phyloP scores from a whole-genome alignment of 2,888 invertebrate species.

The Hypsopygia costalis region DNA sequence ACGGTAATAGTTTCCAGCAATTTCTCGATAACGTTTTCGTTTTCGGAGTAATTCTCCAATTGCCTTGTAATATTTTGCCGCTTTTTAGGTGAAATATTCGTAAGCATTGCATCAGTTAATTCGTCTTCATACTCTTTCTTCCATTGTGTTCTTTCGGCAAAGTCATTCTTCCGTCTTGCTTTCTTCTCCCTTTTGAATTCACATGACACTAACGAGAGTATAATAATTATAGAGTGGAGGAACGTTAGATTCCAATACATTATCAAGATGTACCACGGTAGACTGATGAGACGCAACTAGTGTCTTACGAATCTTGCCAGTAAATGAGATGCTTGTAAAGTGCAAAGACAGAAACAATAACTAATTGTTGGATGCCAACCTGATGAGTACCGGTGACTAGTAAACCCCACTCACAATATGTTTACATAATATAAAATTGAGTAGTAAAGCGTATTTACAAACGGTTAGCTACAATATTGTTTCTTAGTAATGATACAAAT shows the following conservation, averaged over 20 bases:
- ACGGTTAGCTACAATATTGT: no score
- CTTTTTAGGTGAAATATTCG: conserved; percentile 32
- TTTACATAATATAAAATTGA: conserved; percentile 1
- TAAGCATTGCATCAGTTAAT: conserved; percentile 50
- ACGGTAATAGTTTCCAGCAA: conserved; percentile 63
- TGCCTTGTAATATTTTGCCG: conserved; percentile 51
- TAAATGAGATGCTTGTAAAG: conserved; percentile 43
- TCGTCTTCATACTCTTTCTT: conserved; percentile 68
- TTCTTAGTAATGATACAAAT: no score
- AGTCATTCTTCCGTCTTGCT: conserved; percentile 37
- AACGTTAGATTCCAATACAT: conserved; percentile 38
- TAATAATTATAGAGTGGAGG: conserved; percentile 27
- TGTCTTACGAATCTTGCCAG: conserved; percentile 13
- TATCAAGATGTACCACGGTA: conserved; percentile 34
- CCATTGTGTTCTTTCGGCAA: conserved; percentile 53
- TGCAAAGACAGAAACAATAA: conserved; percentile 43
- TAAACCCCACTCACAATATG: neutral
- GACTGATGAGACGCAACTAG: conserved; percentile 38
- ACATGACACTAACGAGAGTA: conserved; percentile 31
- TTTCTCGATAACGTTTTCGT: conserved; percentile 59
- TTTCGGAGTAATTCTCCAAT: conserved; percentile 36
- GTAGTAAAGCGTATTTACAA: neutral
- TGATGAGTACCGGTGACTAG: no score
- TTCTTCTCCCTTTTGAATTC: conserved; percentile 32
- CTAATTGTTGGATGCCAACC: conserved; percentile 15